Conservation (phyloP, 2,888 invertebrate species). For the Listrodromus nycthemerus region DNA sequence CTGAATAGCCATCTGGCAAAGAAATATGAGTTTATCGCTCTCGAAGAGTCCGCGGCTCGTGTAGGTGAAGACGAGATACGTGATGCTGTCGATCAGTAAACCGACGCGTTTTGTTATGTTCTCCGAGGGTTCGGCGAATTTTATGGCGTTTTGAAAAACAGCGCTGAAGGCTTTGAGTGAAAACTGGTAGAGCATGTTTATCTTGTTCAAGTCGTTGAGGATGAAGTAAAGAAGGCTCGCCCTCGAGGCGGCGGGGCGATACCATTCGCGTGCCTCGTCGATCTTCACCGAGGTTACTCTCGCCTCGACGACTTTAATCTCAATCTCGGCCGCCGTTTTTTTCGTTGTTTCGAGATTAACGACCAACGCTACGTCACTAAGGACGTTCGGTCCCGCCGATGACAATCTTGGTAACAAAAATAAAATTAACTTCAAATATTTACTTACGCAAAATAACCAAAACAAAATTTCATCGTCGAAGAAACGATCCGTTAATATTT, state of each 20-base stretch:
- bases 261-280: constrained; percentile 95
- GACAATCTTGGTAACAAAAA: constrained; percentile 87
- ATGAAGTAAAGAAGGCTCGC: constrained; percentile 97
- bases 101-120: constrained; percentile 90
- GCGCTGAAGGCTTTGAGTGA: constrained; percentile 97
- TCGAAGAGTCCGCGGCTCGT: constrained; percentile 96
- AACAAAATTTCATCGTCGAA: too few relatives aligned
- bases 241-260: constrained; percentile 93
- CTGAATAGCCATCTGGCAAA: constrained; percentile 94
- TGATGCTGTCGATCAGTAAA: constrained; percentile 94
- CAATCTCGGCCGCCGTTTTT: constrained; percentile 95
- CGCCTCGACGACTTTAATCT: constrained; percentile 94
- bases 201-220: constrained; percentile 95
- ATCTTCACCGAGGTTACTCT: constrained; percentile 94
- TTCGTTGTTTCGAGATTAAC: constrained; percentile 97
- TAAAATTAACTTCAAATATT: neutral
- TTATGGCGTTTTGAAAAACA: constrained; percentile 94
- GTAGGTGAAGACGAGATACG: constrained; percentile 94
- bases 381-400: constrained; percentile 95
- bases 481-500: too few relatives aligned
- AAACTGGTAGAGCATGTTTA: constrained; percentile 98
- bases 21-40: constrained; percentile 95
- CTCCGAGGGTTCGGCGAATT: constrained; percentile 88
- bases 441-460: too few relatives aligned
- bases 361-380: constrained; percentile 95